These are phyloP conservation scores for Catharus fuscescens DNA, from an alignment of 2,113 vertebrate species.

Conservation along the genomic window DNA sequence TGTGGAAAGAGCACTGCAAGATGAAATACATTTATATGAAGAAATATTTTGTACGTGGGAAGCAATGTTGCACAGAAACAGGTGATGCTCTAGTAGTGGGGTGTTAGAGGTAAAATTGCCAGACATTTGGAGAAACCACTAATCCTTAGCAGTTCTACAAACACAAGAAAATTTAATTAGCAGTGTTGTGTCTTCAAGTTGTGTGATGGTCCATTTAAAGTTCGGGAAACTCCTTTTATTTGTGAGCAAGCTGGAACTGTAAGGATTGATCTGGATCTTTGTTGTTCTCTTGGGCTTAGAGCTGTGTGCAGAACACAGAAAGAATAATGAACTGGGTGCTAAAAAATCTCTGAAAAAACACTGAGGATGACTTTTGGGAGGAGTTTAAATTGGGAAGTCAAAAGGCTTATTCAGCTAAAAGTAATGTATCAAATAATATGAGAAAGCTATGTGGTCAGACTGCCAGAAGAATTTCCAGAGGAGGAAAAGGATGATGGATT, in stretches of 20 bases:
- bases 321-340: background rate
- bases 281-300: background rate
- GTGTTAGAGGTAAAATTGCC: background rate
- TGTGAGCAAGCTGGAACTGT: background rate
- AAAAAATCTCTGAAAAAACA: background rate
- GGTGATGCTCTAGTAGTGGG: rapidly evolving
- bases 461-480: background rate
- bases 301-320: background rate
- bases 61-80: background rate
- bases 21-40: background rate
- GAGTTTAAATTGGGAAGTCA: background rate
- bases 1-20: background rate
- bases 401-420: background rate
- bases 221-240: background rate
- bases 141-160: background rate
- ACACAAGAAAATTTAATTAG: background rate
- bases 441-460: background rate
- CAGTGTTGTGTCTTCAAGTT: background rate
- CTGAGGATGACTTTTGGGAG: background rate
- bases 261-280: background rate
- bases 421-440: background rate
- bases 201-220: background rate
- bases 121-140: background rate
- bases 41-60: background rate
- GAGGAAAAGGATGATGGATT: background rate